These are phyloP conservation scores for Motacilla alba DNA, from an alignment of 2,113 vertebrate species.

Conservation along the genomic window DNA sequence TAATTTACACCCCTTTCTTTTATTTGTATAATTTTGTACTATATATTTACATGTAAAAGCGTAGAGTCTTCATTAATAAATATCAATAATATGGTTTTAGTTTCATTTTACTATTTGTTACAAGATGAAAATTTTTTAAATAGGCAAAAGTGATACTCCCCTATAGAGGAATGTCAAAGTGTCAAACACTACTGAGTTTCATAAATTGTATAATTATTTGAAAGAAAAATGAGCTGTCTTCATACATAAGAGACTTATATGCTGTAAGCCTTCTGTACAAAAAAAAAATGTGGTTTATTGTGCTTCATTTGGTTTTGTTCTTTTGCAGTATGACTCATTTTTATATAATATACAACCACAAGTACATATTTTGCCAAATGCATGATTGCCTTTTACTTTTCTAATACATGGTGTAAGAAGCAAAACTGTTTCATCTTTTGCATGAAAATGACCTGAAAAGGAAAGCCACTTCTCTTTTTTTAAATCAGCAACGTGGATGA, in stretches of 20 bases:
- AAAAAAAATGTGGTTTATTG: slow-evolving; percentile 60
- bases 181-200: slow-evolving; percentile 66
- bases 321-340: slow-evolving; percentile 70
- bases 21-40: slow-evolving; percentile 81
- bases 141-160: slow-evolving; percentile 64
- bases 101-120: slow-evolving; percentile 80
- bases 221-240: slow-evolving; percentile 66
- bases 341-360: slow-evolving; percentile 65
- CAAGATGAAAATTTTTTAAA: slow-evolving; percentile 74
- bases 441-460: slow-evolving; percentile 78
- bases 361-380: slow-evolving; percentile 86
- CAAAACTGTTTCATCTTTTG: slow-evolving; percentile 74
- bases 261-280: slow-evolving; percentile 71
- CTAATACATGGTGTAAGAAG: slow-evolving; percentile 71
- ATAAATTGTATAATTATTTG: slow-evolving; percentile 70
- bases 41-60: slow-evolving; percentile 77
- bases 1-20: slow-evolving; percentile 74
- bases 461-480: slow-evolving; percentile 65
- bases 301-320: slow-evolving; percentile 54
- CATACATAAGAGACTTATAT: slow-evolving; percentile 56
- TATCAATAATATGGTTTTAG: slow-evolving; percentile 63
- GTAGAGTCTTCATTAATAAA: slow-evolving; percentile 73
- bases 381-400: slow-evolving; percentile 90
- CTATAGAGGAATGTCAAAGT: slow-evolving; percentile 63
- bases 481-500: slow-evolving; percentile 54